Percentiles rank a stretch among this genome's conserved stretches.
phyloP scores from a whole-genome alignment of 2,888 invertebrate genomes.

The Dione juno region DNA sequence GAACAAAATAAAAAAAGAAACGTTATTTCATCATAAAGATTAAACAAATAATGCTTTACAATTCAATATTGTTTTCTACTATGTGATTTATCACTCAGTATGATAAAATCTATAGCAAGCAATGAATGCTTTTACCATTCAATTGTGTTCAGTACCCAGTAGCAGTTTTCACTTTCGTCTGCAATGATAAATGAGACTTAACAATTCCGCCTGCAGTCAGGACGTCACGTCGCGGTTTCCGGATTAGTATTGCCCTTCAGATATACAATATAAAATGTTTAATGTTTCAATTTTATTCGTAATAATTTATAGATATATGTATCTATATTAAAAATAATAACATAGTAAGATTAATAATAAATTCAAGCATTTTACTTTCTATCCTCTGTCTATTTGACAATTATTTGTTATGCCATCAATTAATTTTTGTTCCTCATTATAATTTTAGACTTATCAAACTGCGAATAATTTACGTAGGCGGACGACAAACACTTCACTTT shows the following conservation, averaged over 20 bases:
- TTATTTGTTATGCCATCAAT: constrained; percentile 51
- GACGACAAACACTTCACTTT: constrained; percentile 23
- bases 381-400: constrained; percentile 36
- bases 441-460: constrained; percentile 57
- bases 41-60: not conserved
- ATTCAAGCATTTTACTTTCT: constrained; percentile 20
- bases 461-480: constrained; percentile 43
- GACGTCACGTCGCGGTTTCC: constrained; percentile 75
- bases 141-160: constrained; percentile 56
- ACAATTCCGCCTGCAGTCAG: constrained; percentile 69
- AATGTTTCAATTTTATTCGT: not conserved
- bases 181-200: constrained; percentile 69
- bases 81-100: constrained; percentile 22
- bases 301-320: too few species aligned
- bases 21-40: not conserved
- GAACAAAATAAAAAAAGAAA: too few species aligned
- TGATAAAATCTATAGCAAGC: constrained; percentile 38
- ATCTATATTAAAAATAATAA: not conserved
- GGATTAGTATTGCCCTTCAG: constrained; percentile 57
- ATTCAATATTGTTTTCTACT: not conserved
- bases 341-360: not conserved
- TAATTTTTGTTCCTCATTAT: constrained; percentile 57
- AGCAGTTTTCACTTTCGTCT: constrained; percentile 74
- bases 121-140: constrained; percentile 55
- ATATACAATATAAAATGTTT: constrained; percentile 50